phyloP scores from a whole-genome alignment of 1,140 invertebrate genomes.

The Drosophila nigrodunni region DNA sequence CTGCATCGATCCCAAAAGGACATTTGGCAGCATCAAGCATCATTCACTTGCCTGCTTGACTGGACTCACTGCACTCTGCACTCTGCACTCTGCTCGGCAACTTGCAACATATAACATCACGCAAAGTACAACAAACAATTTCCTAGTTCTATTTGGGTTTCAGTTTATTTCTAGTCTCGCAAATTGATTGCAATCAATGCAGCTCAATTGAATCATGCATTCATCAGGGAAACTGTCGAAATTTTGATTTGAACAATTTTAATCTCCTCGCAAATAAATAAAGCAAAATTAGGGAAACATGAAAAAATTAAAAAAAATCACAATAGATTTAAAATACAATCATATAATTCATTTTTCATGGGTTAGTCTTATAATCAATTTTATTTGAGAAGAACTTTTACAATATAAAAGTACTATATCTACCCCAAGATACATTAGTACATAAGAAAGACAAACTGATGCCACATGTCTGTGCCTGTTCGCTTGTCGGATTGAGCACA shows the following conservation, averaged over 20 bases:
- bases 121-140: slow-evolving; percentile 1
- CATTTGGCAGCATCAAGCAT: not conserved
- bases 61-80: not conserved
- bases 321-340: too few species aligned
- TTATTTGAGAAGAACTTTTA: too few species aligned
- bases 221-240: not conserved
- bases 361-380: too few species aligned
- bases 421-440: too few species aligned
- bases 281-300: too few species aligned
- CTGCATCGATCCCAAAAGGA: slow-evolving; percentile 10
- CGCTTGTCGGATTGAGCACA: not conserved
- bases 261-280: too few species aligned
- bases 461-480: not conserved
- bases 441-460: too few species aligned
- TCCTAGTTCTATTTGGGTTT: not conserved
- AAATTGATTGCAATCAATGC: not conserved
- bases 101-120: not conserved
- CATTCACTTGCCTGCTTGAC: not conserved
- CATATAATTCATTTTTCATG: too few species aligned
- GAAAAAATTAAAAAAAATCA: too few species aligned
- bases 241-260: not conserved
- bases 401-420: too few species aligned
- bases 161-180: not conserved
- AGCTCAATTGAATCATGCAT: not conserved
- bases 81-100: not conserved